These are phyloP conservation scores for Cephalopholis sonnerati DNA, from an alignment of 2,113 vertebrate species.

Conservation along the genomic window DNA sequence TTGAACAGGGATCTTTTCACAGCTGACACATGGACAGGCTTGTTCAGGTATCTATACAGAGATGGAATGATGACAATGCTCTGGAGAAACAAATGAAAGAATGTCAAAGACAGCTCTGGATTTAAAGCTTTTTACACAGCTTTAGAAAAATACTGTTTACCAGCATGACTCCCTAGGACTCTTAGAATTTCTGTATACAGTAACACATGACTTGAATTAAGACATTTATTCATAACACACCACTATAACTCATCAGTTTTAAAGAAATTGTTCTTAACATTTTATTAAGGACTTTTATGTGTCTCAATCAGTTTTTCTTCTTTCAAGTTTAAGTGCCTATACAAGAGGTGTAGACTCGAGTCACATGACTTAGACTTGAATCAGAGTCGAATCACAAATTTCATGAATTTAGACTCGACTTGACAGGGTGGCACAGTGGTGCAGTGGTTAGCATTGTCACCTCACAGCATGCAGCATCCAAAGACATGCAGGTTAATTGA, in stretches of 20 bases:
- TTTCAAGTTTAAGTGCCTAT: neutral
- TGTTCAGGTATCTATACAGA: slow-evolving; percentile 54
- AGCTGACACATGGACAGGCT: slow-evolving; percentile 39
- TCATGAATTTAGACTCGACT: too few relatives aligned
- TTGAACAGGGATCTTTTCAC: slow-evolving; percentile 31
- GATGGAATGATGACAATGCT: slow-evolving; percentile 57
- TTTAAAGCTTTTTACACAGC: slow-evolving; percentile 5
- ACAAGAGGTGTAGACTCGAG: too few relatives aligned
- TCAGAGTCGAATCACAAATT: too few relatives aligned
- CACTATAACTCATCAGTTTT: neutral
- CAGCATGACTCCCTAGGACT: slow-evolving; percentile 17
- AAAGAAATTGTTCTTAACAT: neutral
- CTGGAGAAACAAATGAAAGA: slow-evolving; percentile 50
- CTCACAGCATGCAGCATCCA: too few relatives aligned
- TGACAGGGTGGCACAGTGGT: too few relatives aligned
- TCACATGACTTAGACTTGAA: too few relatives aligned
- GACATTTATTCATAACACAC: neutral
- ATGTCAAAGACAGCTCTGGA: slow-evolving; percentile 21
- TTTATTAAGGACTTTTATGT: neutral
- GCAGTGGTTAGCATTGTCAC: too few relatives aligned
- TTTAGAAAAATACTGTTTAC: slow-evolving; percentile 28
- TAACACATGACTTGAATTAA: neutral
- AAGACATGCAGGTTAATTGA: too few relatives aligned
- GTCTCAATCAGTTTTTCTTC: neutral
- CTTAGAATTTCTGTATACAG: neutral